A percentile compares a stretch with the other conserved stretches of the same genome.
These are phyloP conservation scores for Wasmannia auropunctata DNA, from an alignment of 1,140 invertebrate species.

Conservation along the genomic window DNA sequence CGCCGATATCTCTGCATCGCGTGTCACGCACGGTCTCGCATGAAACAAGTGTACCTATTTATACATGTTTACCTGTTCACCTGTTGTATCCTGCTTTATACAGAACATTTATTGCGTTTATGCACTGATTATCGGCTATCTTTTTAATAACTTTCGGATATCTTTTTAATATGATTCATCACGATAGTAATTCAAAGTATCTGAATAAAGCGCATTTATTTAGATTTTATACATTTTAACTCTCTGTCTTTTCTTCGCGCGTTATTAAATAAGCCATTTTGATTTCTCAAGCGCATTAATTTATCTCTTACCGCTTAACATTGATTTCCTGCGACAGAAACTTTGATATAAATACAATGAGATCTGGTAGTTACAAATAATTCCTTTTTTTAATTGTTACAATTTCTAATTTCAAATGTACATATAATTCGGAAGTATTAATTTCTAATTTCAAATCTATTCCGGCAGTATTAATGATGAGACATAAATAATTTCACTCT, in stretches of 20 bases:
- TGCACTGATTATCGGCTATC: not conserved
- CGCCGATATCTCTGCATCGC: not conserved
- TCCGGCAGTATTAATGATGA: not conserved
- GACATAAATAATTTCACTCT: not conserved
- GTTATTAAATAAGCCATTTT: not conserved
- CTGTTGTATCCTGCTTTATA: too few species aligned
- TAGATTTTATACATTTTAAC: not conserved
- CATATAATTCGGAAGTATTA: not conserved
- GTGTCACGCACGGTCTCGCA: not conserved
- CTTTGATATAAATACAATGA: not conserved
- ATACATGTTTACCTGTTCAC: too few species aligned
- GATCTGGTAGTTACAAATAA: not conserved
- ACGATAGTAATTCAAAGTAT: not conserved
- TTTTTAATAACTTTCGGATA: not conserved
- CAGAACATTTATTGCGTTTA: not conserved
- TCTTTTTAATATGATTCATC: not conserved
- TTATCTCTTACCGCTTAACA: not conserved
- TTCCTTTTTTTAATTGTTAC: not conserved
- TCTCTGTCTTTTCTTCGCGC: not conserved
- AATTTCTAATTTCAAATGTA: not conserved
- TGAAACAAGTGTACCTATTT: conserved; percentile 18
- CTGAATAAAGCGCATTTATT: not conserved
- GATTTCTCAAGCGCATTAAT: not conserved
- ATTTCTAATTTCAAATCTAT: not conserved
- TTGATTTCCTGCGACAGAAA: not conserved